Evolutionary conservation across 2,888 invertebrate species (phyloP), one percentile per base, ranked within the genome.

Genomic region (Oeneis ivallda): DNA sequence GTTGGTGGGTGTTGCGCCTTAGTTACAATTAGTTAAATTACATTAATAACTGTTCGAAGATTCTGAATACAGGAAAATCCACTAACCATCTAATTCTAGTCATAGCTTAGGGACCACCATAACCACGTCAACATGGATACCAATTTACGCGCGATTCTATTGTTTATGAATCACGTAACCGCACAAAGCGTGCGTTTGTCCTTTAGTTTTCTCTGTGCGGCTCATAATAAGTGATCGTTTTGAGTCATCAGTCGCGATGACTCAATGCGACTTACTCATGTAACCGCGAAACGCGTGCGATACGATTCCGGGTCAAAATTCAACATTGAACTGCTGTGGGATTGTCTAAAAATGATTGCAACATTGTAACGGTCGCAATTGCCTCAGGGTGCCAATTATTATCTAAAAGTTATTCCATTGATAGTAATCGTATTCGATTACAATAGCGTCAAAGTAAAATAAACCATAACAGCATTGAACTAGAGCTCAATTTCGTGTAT

Each of bases 201-300:
- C 68, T 68, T 64, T 59, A 56, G 71, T 75, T 77, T 77, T 75
- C 76, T 76, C 71, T 73, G 65, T 66, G 66, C 68, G 66, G 71
- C 65, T 70, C 66, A 62, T 67, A 66, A 65, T 71, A 70, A 72
- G 71, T 74, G 70, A 74, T 73, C 71, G 73, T 83, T 82, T 83
- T 74, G 3, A 26, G 26, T 26, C 26, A 26, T 26, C 26, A 26
- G 26, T 5, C 75, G 65, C 59, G 54, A 63, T 83, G 80, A 83
- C 67, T 82, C 80, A 79, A 63, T 57, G 47, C 15, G 19, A 65
- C 67, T 76, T 80, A 75, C 72, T 80, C 76, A 79, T 69, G 62
- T 45, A 10, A 63, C 52, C 61, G 47, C 58, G 49, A 45, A 41
- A 64, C 63, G 61, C 39, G 53, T 65, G 47, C 66, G 50, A 59